These are phyloP conservation scores for Anthopleura sola DNA, from an alignment of 64 coral and sea anemone genomes.

Conservation along the genomic window DNA sequence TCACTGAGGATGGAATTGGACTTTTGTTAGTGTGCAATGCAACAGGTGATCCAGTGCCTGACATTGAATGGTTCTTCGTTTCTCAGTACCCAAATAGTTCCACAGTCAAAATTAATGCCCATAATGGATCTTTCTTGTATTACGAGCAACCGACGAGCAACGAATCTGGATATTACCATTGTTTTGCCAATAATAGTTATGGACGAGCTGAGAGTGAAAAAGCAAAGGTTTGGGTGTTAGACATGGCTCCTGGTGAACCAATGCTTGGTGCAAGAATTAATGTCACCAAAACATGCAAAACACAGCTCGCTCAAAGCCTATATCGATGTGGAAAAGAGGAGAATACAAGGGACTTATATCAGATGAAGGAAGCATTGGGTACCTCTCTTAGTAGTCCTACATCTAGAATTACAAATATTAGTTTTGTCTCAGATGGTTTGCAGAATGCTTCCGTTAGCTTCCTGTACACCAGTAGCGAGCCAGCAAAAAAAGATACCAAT, in stretches of 20 bases:
- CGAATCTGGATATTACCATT: not conserved
- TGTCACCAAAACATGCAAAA: slow-evolving; percentile 7
- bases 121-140: not conserved
- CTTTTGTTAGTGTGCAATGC: not conserved
- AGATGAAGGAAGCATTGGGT: too few relatives aligned
- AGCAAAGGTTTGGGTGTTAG: slow-evolving; percentile 7
- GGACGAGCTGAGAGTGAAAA: not conserved
- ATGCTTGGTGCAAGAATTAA: not conserved
- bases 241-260: slow-evolving; percentile 8
- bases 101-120: not conserved
- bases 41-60: not conserved
- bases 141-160: not conserved
- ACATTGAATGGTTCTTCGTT: slow-evolving; percentile 5
- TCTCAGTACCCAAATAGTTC: not conserved
- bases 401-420: not conserved
- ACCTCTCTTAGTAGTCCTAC: not conserved
- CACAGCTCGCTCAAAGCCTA: not conserved
- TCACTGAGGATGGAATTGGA: not conserved
- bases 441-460: not conserved
- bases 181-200: not conserved
- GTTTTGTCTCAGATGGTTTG: not conserved
- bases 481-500: not conserved
- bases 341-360: too few relatives aligned
- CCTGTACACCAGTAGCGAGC: not conserved
- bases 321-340: not conserved